Base-by-base conservation (phyloP, 1,140 invertebrate genomes). In the Chrysoperla carnea region DNA sequence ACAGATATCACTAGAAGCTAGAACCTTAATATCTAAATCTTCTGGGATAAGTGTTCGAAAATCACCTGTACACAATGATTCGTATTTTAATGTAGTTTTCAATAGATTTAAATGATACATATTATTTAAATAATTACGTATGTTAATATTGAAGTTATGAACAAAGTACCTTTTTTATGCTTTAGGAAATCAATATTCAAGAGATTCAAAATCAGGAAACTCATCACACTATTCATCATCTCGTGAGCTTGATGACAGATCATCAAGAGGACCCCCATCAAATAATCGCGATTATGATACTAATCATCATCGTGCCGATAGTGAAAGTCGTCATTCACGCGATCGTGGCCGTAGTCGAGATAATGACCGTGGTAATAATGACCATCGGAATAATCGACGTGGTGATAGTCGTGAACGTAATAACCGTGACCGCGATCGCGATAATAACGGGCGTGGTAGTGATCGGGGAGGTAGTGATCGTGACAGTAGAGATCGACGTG, bases 381-480 rank as follows among this genome's bases (percentile, higher is more conserved):
- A 43, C 17, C 41, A 39, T 41, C 44, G 29, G 15, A 40, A 61
- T 54, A 40, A 51, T 43, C 41, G 56, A 52, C 36, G 39, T 7
- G 15, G 14, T 40, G 8, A 29, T 12, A 12, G 36, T 44, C 38
- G 48, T 33, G 8, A 33, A 12, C 31, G 6, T 33, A 12, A 33
- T 11, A 33, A 33, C 6, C 31, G 31, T 33, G 31, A 31, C 11
- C 29, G 45, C 35, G 36, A 44, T 37, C 51, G 57, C 36, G 50
- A 52, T 35, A 46, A 52, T 31, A 40, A 47, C 31, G 48, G 55
- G 28, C 44, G 50, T 40, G 52, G 52, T 36, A 43, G 59, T 9
- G 58, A 59, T 40, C 57, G 52, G 37, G 46, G 52, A 23, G 56
- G 58, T 42, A 49, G 55, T 46, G 59, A 51, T 36, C 49, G 50